Conservation (phyloP, 1,140 invertebrate genomes). For the Daktulosphaira vitifoliae region DNA sequence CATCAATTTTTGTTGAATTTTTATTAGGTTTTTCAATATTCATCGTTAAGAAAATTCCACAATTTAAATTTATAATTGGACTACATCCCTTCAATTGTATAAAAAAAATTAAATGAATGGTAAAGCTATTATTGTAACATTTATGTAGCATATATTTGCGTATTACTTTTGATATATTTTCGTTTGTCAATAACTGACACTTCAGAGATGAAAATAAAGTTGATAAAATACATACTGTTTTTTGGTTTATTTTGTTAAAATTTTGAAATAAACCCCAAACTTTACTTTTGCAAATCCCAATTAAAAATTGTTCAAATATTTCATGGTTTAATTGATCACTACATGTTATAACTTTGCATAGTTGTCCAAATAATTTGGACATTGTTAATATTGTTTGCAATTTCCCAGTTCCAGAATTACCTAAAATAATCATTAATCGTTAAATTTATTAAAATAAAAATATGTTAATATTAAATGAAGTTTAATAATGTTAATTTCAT, state of each 20-base stretch:
- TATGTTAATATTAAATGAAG: too few species aligned
- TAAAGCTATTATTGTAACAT: neutral
- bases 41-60: neutral
- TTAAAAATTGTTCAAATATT: constrained; percentile 73
- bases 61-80: neutral
- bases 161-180: neutral
- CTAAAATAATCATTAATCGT: constrained; percentile 41
- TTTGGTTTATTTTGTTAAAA: constrained; percentile 83
- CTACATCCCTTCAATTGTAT: neutral
- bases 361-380: constrained; percentile 73
- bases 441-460: too few species aligned
- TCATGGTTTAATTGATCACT: constrained; percentile 83
- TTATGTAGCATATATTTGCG: too few species aligned
- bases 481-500: too few species aligned
- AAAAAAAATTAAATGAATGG: neutral
- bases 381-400: constrained; percentile 85
- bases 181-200: neutral
- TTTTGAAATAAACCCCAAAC: constrained; percentile 88
- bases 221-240: constrained; percentile 82
- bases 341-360: constrained; percentile 86
- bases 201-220: constrained; percentile 76
- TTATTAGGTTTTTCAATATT: constrained; percentile 1
- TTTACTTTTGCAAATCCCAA: constrained; percentile 63
- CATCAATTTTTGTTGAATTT: neutral
- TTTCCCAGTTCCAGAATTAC: constrained; percentile 75